Evolutionary conservation across 2,888 invertebrate species (phyloP).

Genomic region (Maniola hyperantus): DNA sequence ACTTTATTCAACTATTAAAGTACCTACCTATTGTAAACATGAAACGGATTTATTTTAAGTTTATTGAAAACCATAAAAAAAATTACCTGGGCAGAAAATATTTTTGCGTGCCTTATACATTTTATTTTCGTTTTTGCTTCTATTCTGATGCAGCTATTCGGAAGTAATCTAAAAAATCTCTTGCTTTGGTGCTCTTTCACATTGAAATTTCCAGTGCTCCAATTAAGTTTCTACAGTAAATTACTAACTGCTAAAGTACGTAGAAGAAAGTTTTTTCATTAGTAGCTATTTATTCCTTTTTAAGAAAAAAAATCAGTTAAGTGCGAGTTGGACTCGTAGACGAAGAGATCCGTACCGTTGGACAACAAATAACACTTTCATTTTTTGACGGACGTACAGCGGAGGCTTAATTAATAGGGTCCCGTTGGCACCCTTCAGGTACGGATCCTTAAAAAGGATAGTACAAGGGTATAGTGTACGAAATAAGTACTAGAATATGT

Average conservation of each 20-base stretch:
- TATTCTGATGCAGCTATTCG: neutral
- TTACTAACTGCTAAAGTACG: neutral
- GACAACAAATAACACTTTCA: too few relatives aligned
- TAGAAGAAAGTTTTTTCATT: neutral
- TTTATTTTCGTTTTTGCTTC: neutral
- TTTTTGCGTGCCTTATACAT: neutral
- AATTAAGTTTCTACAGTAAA: neutral
- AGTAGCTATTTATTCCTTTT: too few relatives aligned
- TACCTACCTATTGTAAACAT: too few relatives aligned
- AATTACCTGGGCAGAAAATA: neutral
- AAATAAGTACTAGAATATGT: too few relatives aligned
- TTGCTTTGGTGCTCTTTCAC: neutral
- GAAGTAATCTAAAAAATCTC: slow-evolving; percentile 5
- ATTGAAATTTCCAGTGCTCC: neutral
- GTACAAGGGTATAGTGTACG: too few relatives aligned
- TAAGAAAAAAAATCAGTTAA: too few relatives aligned
- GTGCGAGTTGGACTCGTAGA: too few relatives aligned
- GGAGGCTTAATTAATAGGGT: too few relatives aligned
- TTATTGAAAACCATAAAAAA: neutral
- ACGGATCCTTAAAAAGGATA: too few relatives aligned
- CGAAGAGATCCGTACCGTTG: too few relatives aligned
- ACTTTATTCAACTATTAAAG: neutral
- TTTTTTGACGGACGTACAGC: too few relatives aligned
- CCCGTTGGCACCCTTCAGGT: too few relatives aligned
- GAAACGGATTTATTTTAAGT: neutral